A percentile compares a stretch with the other conserved stretches of the same genome.
phyloP scores from a whole-genome alignment of 1,140 invertebrate genomes.

The Heliconius congener region DNA sequence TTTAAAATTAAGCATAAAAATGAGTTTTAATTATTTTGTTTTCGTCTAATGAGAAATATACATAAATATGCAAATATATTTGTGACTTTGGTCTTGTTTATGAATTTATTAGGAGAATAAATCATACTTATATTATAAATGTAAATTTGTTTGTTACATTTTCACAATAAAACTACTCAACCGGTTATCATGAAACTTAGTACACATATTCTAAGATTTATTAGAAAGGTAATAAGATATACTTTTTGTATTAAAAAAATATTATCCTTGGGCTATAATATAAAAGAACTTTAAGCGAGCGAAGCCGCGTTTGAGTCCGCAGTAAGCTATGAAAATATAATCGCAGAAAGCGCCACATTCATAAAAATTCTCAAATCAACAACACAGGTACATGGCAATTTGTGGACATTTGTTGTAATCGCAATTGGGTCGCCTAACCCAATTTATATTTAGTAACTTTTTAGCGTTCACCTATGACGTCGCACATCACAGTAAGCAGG shows the following conservation, averaged over 20 bases:
- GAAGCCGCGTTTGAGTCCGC: no score
- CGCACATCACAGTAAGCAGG: background rate
- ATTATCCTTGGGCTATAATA: no score
- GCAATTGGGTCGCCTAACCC: background rate
- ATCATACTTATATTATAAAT: no score
- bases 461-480: background rate
- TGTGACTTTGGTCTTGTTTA: background rate
- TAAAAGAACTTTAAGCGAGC: no score
- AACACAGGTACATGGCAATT: background rate
- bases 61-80: constrained; percentile 7
- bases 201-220: no score
- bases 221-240: no score
- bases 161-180: no score
- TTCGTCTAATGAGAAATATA: background rate
- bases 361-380: background rate
- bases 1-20: background rate
- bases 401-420: background rate
- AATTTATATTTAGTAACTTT: background rate
- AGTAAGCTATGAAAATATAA: background rate
- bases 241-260: no score
- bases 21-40: background rate
- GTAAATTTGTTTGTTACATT: no score
- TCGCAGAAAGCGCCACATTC: background rate
- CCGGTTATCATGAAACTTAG: no score
- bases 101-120: background rate